These are phyloP conservation scores for Anodontia alba DNA, from an alignment of 2,888 invertebrate genomes.

Conservation along the genomic window DNA sequence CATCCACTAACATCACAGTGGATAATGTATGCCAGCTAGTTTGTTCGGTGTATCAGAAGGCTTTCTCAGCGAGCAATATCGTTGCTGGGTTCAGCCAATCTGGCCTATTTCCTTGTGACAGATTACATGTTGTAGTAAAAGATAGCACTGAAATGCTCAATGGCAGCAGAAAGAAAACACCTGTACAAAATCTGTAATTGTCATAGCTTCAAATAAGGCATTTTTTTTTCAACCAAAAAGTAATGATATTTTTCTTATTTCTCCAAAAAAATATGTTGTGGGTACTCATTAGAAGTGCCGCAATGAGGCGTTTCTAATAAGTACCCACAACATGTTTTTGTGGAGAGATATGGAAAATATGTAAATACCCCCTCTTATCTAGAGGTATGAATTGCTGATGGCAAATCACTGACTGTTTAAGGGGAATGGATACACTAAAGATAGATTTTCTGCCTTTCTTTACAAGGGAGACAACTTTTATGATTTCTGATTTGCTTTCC, in stretches of 20 bases:
- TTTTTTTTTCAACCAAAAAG: too few species aligned
- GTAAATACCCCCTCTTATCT: too few species aligned
- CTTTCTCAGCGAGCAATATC: not conserved
- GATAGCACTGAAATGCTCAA: not conserved
- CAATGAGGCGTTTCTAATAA: too few species aligned
- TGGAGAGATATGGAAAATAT: too few species aligned
- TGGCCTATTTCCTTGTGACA: not conserved
- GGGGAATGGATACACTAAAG: not conserved
- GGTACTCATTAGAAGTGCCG: too few species aligned
- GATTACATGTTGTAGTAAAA: constrained; percentile 1
- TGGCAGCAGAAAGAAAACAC: not conserved
- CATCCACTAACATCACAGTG: not conserved
- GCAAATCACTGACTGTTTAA: not conserved
- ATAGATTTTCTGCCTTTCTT: not conserved
- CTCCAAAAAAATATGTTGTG: too few species aligned
- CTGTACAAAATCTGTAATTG: too few species aligned
- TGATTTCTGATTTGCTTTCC: too few species aligned
- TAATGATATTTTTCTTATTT: too few species aligned
- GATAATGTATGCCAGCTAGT: not conserved
- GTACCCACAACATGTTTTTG: too few species aligned
- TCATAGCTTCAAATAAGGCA: too few species aligned
- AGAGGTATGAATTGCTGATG: not conserved
- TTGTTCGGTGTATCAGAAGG: constrained; percentile 1
- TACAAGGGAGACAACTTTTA: too few species aligned
- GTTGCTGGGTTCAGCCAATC: not conserved